Conservation (phyloP, 1,140 invertebrate genomes). For the Dryas iulia region DNA sequence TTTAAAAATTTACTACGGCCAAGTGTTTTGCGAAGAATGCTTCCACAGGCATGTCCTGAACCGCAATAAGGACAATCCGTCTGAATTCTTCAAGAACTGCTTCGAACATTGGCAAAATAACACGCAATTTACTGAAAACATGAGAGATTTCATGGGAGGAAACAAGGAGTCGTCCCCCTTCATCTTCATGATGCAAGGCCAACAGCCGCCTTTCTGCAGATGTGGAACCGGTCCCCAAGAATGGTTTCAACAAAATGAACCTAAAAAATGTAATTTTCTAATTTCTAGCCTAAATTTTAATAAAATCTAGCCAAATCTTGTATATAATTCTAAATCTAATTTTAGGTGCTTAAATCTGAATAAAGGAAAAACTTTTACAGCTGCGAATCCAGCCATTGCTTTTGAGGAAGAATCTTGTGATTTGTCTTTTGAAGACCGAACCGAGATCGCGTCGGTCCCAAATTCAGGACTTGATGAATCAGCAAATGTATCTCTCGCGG, state of each 20-base stretch:
- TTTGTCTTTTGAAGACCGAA: slow-evolving; percentile 52
- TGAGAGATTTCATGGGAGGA: slow-evolving; percentile 58
- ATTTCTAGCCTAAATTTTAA: background rate
- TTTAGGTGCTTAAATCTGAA: slow-evolving; percentile 71
- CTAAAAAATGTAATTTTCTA: slow-evolving; percentile 56
- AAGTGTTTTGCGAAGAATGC: slow-evolving; percentile 70
- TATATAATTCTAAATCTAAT: slow-evolving; percentile 10
- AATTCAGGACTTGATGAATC: slow-evolving; percentile 50
- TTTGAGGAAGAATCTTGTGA: slow-evolving; percentile 47
- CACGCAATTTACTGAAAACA: slow-evolving; percentile 57
- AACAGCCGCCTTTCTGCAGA: slow-evolving; percentile 55
- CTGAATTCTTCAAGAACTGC: slow-evolving; percentile 63
- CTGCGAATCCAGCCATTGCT: slow-evolving; percentile 46
- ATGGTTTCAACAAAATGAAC: slow-evolving; percentile 53
- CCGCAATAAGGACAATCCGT: slow-evolving; percentile 53
- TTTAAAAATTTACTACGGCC: slow-evolving; percentile 68
- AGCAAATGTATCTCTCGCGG: slow-evolving; percentile 42
- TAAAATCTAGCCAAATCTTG: background rate
- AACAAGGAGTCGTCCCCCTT: slow-evolving; percentile 52
- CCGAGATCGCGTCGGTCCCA: slow-evolving; percentile 40
- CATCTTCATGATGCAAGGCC: slow-evolving; percentile 64
- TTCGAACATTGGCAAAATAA: slow-evolving; percentile 69
- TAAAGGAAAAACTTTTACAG: slow-evolving; percentile 68
- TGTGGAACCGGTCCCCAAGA: slow-evolving; percentile 55
- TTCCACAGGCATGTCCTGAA: slow-evolving; percentile 59